Conservation (phyloP, 2,113 vertebrate genomes). For the Chionis minor region DNA sequence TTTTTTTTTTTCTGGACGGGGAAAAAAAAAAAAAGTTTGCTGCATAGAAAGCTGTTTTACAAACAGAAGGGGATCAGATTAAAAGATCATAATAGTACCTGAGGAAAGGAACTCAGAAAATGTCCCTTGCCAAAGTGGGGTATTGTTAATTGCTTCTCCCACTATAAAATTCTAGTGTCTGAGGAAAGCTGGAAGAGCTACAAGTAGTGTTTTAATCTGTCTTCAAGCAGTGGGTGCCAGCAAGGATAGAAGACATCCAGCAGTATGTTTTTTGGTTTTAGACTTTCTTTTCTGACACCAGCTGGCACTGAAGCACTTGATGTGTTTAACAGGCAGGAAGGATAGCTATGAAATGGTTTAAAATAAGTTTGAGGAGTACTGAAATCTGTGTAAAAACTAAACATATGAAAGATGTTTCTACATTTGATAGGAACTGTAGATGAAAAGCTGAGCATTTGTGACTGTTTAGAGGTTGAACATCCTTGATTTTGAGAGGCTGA, state of each 20-base stretch:
- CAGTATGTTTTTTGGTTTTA: conserved; percentile 57
- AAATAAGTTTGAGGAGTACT: conserved; percentile 62
- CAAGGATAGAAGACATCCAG: conserved; percentile 49
- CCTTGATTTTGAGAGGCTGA: conserved; percentile 29
- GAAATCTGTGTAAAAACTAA: conserved; percentile 58
- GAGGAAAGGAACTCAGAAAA: background rate
- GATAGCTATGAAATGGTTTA: conserved; percentile 58
- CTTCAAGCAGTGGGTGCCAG: conserved; percentile 42
- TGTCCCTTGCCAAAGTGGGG: background rate
- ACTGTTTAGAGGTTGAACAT: conserved; percentile 51
- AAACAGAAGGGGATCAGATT: background rate
- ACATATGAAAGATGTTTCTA: conserved; percentile 64
- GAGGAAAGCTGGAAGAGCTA: conserved; percentile 29
- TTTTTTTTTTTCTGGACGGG: background rate
- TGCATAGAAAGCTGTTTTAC: background rate
- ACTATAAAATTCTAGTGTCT: conserved; percentile 10
- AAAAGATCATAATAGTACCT: background rate
- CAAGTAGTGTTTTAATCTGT: conserved; percentile 46
- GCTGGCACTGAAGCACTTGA: conserved; percentile 65
- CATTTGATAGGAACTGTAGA: conserved; percentile 55
- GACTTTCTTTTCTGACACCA: conserved; percentile 62
- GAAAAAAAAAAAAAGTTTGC: background rate
- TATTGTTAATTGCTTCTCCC: background rate
- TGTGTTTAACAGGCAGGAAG: conserved; percentile 63
- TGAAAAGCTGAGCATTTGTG: conserved; percentile 54